A percentile compares a stretch with the other conserved stretches of the same genome.
These are phyloP conservation scores for Andrena hattorfiana DNA, from an alignment of 2,888 invertebrate species.

Conservation along the genomic window DNA sequence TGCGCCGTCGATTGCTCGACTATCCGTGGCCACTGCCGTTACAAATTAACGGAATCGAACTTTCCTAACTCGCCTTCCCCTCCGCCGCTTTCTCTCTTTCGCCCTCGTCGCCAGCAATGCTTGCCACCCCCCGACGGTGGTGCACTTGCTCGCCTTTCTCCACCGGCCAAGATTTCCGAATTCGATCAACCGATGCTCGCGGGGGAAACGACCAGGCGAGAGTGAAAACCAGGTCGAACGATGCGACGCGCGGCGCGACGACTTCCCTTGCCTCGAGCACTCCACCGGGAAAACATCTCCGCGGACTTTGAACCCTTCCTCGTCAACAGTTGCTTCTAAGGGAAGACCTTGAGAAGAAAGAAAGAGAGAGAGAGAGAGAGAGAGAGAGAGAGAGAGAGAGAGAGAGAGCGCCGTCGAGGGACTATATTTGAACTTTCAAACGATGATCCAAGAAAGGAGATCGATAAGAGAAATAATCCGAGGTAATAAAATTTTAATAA, in stretches of 20 bases:
- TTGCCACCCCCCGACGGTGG: background rate
- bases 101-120: background rate
- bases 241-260: background rate
- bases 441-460: background rate
- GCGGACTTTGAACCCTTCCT: too few relatives aligned
- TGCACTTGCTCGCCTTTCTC: background rate
- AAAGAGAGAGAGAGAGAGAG: too few relatives aligned
- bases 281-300: too few relatives aligned
- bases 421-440: background rate
- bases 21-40: conserved; percentile 50
- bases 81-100: background rate
- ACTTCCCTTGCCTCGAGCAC: too few relatives aligned
- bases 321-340: too few relatives aligned
- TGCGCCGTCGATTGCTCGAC: conserved; percentile 59
- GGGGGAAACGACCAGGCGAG: conserved; percentile 6
- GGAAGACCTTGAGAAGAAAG: too few relatives aligned
- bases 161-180: background rate
- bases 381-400: too few relatives aligned
- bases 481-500: conserved; percentile 5
- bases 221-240: background rate
- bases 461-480: background rate
- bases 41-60: conserved; percentile 63
- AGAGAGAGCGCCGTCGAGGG: too few relatives aligned
- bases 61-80: conserved; percentile 1
- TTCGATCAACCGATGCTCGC: conserved; percentile 32